Evolutionary conservation across 2,113 vertebrate genomes (phyloP), one percentile per base, ranked within the genome.

Genomic region (Haemorhous mexicanus): DNA sequence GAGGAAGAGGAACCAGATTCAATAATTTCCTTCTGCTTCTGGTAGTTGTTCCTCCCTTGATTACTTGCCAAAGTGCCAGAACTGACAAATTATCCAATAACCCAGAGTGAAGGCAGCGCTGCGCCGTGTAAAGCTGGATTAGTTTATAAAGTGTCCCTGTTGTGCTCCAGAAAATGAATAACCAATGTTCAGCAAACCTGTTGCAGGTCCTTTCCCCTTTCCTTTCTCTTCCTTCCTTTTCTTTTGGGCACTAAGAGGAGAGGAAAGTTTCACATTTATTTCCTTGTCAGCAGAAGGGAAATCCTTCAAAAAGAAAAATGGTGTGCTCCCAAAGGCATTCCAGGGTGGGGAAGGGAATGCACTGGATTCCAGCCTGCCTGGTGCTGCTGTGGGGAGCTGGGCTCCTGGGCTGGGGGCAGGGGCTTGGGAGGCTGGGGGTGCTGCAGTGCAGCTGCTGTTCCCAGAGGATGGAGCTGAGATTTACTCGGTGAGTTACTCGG

Each of bases 81-180:
- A 95, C 93, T 98, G 97, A 98, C 94, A 98, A 96, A 97, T 98
- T 93, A 97, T 95, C 93, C 96, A 97, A 93, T 98, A 97, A 81
- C n/a, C 13, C 50, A 20, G 28, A 92, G n/a, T 68, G 61, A 96
- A 96, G 84, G 91, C 66, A 87, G 28, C 81, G 43, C 47, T 80
- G 82, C 46, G 94, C 84, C 23, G 14, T 74, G 26, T 22, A 75
- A 85, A 85, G 92, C 91, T 88, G 94, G 75, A 95, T 97, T 94
- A 80, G 95, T 94, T 97, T 97, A 91, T 90, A 70, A 96, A 96
- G 81, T 63, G 92, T 89, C 95, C 73, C 89, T 41, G 78, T 33
- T 84, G 74, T 87, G 94, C 52, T 97, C 84, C 95, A 73, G 30
- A 44, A 78, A 90, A 90, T 76, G 95, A 97, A 80, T 84, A 94